phyloP scores from a whole-genome alignment of 2,888 invertebrate species.

The Heterodera filipjevi region DNA sequence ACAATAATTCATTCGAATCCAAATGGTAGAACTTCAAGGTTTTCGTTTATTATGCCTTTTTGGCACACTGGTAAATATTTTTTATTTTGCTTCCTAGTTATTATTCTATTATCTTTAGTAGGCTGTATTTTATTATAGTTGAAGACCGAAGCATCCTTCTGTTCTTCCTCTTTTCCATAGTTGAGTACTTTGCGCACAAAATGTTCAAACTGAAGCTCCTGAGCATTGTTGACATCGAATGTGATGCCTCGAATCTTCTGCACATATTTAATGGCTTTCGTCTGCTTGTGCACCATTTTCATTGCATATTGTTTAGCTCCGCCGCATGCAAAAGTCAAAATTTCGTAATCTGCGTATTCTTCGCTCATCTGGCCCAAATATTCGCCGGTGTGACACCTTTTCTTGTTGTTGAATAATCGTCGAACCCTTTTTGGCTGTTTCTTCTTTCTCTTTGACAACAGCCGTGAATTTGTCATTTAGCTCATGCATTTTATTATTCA shows the following conservation, averaged over 20 bases:
- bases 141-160: background rate
- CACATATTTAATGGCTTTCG: background rate
- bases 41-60: background rate
- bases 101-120: background rate
- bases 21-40: background rate
- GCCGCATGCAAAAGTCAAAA: too few species aligned
- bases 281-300: background rate
- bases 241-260: too few species aligned
- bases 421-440: too few species aligned
- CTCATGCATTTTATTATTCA: too few species aligned
- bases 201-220: background rate
- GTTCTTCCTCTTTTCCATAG: background rate
- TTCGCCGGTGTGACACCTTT: too few species aligned
- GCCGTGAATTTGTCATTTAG: too few species aligned
- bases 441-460: too few species aligned
- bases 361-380: too few species aligned
- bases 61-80: background rate
- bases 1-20: background rate
- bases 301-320: constrained; percentile 20
- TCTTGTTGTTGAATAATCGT: too few species aligned
- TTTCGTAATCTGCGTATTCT: too few species aligned
- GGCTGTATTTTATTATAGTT: background rate
- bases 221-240: background rate
- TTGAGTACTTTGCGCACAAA: background rate
- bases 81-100: constrained; percentile 1